phyloP scores from a whole-genome alignment of 23 tunicate species.

The Oikopleura dioica region DNA sequence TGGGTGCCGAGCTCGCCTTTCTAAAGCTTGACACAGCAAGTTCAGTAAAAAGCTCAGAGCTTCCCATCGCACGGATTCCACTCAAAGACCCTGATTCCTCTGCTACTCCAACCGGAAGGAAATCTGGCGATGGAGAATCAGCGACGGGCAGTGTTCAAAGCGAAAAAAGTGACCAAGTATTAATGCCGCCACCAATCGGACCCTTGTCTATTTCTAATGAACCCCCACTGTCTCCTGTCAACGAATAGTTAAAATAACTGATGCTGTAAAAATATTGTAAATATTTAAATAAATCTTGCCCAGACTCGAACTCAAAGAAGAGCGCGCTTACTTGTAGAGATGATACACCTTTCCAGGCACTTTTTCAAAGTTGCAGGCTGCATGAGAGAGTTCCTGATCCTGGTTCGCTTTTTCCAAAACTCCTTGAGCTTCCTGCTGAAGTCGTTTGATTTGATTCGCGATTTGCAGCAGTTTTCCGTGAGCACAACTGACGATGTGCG shows the following conservation, averaged over 20 bases:
- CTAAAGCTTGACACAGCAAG: neutral
- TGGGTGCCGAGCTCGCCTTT: neutral
- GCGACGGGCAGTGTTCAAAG: neutral
- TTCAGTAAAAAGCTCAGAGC: neutral
- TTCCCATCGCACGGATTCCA: neutral
- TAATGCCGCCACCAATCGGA: no score
- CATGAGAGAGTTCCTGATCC: constrained; percentile 86
- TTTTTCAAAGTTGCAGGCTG: constrained; percentile 94
- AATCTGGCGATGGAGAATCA: neutral
- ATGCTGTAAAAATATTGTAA: no score
- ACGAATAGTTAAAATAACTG: no score
- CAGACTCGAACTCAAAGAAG: no score
- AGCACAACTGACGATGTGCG: neutral
- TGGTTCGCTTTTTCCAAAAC: constrained; percentile 65
- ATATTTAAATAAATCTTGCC: no score
- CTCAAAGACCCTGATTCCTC: neutral
- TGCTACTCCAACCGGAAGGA: neutral
- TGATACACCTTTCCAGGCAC: constrained; percentile 86
- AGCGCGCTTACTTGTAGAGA: constrained; percentile 25
- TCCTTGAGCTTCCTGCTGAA: constrained; percentile 23
- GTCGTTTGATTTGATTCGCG: neutral
- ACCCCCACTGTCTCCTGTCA: no score
- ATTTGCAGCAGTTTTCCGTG: neutral
- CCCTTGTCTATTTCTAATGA: no score
- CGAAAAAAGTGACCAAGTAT: no score